Base-by-base conservation (phyloP, 2,113 vertebrate species). In the Syrmaticus mikado region DNA sequence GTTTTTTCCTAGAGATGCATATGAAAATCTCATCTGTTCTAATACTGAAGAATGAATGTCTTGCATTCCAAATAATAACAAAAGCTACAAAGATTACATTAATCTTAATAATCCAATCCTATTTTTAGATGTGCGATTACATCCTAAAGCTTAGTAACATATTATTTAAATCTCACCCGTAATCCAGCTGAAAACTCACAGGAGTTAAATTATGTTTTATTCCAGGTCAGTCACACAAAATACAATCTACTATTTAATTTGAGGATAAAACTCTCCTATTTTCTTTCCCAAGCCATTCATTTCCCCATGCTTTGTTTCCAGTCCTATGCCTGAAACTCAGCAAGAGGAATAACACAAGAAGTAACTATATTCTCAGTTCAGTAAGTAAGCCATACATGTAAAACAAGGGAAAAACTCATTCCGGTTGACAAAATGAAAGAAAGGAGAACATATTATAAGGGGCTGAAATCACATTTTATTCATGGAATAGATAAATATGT, bases 61-160 rank as follows among this genome's bases (percentile, higher is more conserved):
- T 94, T 91, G 61, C 66, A 92, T 73, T 83, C 80, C 86, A 88
- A 94, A 91, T 75, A 89, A 85, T 81, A 94, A 92, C 80, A 95
- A 95, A 87, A 96, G 57, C 86, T 50, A 81, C 64, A 93, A 90
- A 94, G 79, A 91, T 80, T 92, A 95, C 66, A 85, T 74, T 95
- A 93, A 95, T 94, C 94, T 92, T 94, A 94, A 95, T 92, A 95
- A 96, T 91, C 92, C 93, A 94, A 96, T 90, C 82, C 90, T 92
- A 93, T 84, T 93, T 95, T 96, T 95, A 96, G 95, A 83, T 65
- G 87, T 72, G 57, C 50, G 80, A 93, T 81, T 95, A 87, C 82
- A 92, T 79, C 52, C 89, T 68, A 92, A 91, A 95, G 90, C 78
- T 95, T 95, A 96, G 83, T 85, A 87, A 87, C 72, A 50, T 91